Percentiles rank a stretch among this genome's conserved stretches.
These are phyloP conservation scores for Bombus ignitus DNA, from an alignment of 1,140 invertebrate genomes.

Conservation along the genomic window DNA sequence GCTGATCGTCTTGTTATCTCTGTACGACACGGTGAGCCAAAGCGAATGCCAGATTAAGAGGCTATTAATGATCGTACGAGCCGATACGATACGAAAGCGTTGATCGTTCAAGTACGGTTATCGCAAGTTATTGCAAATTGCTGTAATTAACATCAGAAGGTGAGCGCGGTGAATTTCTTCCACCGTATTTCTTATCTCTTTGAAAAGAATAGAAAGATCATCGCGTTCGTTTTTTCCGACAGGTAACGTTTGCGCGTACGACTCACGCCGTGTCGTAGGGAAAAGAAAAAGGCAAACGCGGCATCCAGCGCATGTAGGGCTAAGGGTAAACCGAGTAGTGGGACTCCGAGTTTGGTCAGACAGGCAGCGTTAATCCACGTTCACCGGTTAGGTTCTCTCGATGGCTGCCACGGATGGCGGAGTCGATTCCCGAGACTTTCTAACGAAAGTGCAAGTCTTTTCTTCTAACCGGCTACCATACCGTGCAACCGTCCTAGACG, in stretches of 20 bases:
- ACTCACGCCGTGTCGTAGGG: not conserved
- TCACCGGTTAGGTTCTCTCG: conserved; percentile 43
- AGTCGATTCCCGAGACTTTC: conserved; percentile 78
- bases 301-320: conserved; percentile 43
- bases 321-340: conserved; percentile 51
- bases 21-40: conserved; percentile 20
- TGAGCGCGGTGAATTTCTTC: not conserved
- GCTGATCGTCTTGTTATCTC: conserved; percentile 58
- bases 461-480: conserved; percentile 71
- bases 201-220: not conserved
- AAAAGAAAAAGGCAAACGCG: not conserved
- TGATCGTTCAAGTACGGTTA: not conserved
- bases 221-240: not conserved
- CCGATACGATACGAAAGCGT: conserved; percentile 23
- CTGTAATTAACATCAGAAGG: conserved; percentile 2
- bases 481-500: conserved; percentile 74
- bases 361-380: conserved; percentile 45
- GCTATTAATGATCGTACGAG: conserved; percentile 52
- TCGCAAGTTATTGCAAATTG: conserved; percentile 3
- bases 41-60: conserved; percentile 46
- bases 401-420: conserved; percentile 76
- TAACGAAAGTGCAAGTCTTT: conserved; percentile 83
- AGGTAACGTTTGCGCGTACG: not conserved
- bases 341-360: conserved; percentile 61
- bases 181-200: not conserved